Evolutionary conservation across 1,140 invertebrate species (phyloP), one percentile per base, ranked within the genome.

Genomic region (Neotoxoptera formosana): DNA sequence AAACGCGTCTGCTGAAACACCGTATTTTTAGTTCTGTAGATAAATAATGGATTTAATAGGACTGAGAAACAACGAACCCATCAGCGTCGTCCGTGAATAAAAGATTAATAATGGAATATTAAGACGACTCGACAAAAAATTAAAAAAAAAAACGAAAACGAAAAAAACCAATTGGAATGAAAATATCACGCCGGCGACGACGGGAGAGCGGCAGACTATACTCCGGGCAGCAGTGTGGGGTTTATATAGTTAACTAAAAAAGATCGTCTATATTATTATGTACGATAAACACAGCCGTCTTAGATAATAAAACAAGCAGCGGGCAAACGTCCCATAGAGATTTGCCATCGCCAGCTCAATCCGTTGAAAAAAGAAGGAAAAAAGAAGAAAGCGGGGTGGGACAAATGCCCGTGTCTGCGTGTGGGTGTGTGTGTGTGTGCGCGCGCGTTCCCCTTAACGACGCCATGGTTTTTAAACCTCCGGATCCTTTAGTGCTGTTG

Each of bases 81-180:
- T 60, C 89, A 90, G 14, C 36, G n/a, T 30, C 45, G 30, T 23
- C 17, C 21, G 47, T 34, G 51, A 51, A 90, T 67, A 45, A 90
- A 67, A 90, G 89, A 90, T 90, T 90, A 90, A 90, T 90, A 90
- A 90, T n/a, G 89, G 53, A 67, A 90, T 90, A 90, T 90, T 90
- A 90, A 90, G 36, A 90, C 17, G 17, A 25, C 36, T 90, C 34
- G 88, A 41, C 41, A 51, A 17, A 90, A 51, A 47, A n/a, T n/a
- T 47, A 47, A 11, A 51, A 51, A 60, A 45, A 25, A 41, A 41
- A 41, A n/a, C n/a, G n/a, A 90, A 48, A 47, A n/a, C n/a, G 3
- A 47, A 11, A 51, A 51, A 60, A 45, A 36, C 7, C 0, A 56
- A 60, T 45, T 30, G 21, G 67, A 67, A 25, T 20, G 3, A 45